phyloP scores from a whole-genome alignment of 64 coral and sea anemone species.

The Hydrozoanthus tunicans region DNA sequence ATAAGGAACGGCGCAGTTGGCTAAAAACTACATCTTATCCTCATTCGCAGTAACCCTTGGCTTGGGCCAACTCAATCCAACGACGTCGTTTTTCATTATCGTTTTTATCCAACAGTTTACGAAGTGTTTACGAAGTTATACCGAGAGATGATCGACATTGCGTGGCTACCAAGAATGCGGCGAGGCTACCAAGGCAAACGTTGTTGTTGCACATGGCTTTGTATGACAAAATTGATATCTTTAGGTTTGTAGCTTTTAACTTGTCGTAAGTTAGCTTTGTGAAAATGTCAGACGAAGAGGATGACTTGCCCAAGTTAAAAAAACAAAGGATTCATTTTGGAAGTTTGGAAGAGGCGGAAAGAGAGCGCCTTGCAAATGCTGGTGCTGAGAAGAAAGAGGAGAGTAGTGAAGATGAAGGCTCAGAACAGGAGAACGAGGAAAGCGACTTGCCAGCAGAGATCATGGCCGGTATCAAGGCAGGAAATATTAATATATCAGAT shows the following conservation, averaged over 20 bases:
- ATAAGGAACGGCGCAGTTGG: neutral
- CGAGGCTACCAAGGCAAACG: conserved; percentile 23
- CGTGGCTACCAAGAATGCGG: conserved; percentile 19
- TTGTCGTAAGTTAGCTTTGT: neutral
- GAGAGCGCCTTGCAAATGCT: conserved; percentile 70
- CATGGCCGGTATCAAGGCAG: conserved; percentile 85
- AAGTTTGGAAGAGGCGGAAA: conserved; percentile 91
- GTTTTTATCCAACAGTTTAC: neutral
- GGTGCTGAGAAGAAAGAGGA: conserved; percentile 49
- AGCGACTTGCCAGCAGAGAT: conserved; percentile 59
- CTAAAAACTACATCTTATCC: conserved; percentile 13
- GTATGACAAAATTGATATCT: neutral
- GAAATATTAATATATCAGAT: conserved; percentile 97
- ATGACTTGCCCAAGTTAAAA: conserved; percentile 71
- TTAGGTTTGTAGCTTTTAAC: neutral
- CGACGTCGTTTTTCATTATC: neutral
- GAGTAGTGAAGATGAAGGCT: conserved; percentile 30
- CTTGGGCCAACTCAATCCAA: neutral
- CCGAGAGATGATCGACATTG: neutral
- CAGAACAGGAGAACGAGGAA: conserved; percentile 53
- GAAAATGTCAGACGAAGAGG: conserved; percentile 92
- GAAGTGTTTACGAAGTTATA: conserved; percentile 1
- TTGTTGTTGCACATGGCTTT: conserved; percentile 38
- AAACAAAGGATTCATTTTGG: conserved; percentile 95
- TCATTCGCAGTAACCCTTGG: neutral